phyloP scores from a whole-genome alignment of 2,888 invertebrate species.

The Scaptomyza tumidula region DNA sequence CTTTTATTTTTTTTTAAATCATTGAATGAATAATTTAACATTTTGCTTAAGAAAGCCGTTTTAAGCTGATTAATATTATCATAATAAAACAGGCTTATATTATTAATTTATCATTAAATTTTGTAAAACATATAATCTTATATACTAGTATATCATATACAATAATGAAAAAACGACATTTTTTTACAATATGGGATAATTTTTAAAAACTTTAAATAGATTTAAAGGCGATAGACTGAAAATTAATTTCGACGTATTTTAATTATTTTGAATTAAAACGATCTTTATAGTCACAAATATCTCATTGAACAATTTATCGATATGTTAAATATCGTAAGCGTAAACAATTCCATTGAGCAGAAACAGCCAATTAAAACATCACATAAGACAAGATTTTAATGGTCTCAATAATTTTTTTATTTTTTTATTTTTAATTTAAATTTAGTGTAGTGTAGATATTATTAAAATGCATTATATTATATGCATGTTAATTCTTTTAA shows the following conservation, averaged over 20 bases:
- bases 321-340: slow-evolving; percentile 6
- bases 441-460: no score
- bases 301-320: not conserved
- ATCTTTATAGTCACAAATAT: not conserved
- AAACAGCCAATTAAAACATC: slow-evolving; percentile 6
- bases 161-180: not conserved
- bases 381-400: no score
- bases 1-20: not conserved
- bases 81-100: not conserved
- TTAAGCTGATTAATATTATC: not conserved
- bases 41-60: not conserved
- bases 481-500: no score
- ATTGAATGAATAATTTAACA: not conserved
- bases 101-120: not conserved
- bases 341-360: slow-evolving; percentile 5
- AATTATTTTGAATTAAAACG: not conserved
- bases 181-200: not conserved
- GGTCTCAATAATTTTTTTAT: no score
- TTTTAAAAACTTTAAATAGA: not conserved
- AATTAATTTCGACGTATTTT: not conserved
- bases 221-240: not conserved
- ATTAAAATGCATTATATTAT: no score
- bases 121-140: not conserved
- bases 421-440: no score
- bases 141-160: not conserved